These are phyloP conservation scores for Molossus alvarezi DNA, from an alignment of 2,797 vertebrate species.

Conservation along the genomic window DNA sequence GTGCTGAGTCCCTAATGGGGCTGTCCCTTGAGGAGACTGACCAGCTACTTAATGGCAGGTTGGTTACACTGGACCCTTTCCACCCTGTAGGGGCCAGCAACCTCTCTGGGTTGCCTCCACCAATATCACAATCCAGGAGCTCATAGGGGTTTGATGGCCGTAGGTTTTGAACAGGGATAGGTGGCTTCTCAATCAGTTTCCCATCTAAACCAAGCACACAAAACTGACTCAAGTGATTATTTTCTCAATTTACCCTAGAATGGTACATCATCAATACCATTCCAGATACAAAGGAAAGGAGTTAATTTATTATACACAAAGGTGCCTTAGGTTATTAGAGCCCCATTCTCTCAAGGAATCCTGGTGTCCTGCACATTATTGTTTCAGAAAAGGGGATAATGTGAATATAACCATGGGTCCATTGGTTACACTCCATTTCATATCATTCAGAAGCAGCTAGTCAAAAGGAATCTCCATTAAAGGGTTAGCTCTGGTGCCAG, in stretches of 20 bases:
- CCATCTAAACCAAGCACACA: background rate
- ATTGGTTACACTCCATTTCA: background rate
- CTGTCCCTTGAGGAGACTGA: background rate
- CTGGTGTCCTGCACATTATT: background rate
- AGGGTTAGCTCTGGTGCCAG: background rate
- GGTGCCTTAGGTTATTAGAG: background rate
- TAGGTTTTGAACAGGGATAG: background rate
- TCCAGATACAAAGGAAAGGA: background rate
- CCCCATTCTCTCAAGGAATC: background rate
- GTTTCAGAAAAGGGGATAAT: background rate
- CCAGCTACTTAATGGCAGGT: background rate
- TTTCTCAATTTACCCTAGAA: background rate
- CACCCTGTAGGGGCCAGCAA: background rate
- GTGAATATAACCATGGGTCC: background rate
- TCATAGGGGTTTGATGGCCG: background rate
- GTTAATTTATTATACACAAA: background rate
- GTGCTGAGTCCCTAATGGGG: background rate
- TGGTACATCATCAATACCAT: background rate
- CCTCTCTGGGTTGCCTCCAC: background rate
- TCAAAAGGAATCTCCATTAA: background rate
- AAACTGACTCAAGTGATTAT: background rate
- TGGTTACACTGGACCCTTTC: background rate
- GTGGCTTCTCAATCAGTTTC: background rate
- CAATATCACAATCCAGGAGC: background rate
- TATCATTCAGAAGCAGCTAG: background rate